Evolutionary conservation across 1,140 invertebrate species (phyloP), one percentile per base, ranked within the genome.

Genomic region (Cotesia typhae): DNA sequence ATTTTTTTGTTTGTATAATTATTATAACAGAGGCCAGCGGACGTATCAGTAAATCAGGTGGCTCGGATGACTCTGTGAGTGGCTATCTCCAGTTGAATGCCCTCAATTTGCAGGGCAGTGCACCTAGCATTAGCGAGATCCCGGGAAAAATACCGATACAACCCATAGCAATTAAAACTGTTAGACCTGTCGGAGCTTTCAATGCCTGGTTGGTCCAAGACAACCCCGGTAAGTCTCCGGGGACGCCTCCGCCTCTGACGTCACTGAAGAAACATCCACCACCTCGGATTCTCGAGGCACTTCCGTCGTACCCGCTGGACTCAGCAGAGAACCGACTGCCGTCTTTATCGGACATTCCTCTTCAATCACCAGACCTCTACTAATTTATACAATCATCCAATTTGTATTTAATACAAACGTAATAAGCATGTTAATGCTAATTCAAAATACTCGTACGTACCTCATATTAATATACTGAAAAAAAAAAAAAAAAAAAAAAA

Each of bases 241-340:
- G 64, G 3, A 60, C 63, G 14, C 10, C n/a, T 52, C 36, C 68
- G 4, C 28, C 67, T 12, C 36, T 38, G 5, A 66, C 59, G 20
- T 52, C 70, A 4, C 17, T 71, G 3, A 75, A 74, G 65, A 74
- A 74, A 73, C 61, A 73, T 37, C 9, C 66, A 60, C 77, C 78
- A 20, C 85, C 85, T 0, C 69, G 85, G 28, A 80, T 87, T 35
- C 70, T 87, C 60, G 83, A 86, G 73, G 85, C 85, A 6, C 74
- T 87, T 51, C 85, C 84, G 1, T 81, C 80, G 14, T 67, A 67
- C 36, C 66, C 66, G 7, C 47, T 53, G 6, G 66, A 55, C 28
- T 14, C 28, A 10, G 4, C 51, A 0, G 66, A 55, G 5, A 20
- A 4, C 1, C 41, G 52, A 36, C 36, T 28, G 52, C 10, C 66